Conservation (phyloP, 2,797 vertebrate species). For the Corythornis leucogaster region DNA sequence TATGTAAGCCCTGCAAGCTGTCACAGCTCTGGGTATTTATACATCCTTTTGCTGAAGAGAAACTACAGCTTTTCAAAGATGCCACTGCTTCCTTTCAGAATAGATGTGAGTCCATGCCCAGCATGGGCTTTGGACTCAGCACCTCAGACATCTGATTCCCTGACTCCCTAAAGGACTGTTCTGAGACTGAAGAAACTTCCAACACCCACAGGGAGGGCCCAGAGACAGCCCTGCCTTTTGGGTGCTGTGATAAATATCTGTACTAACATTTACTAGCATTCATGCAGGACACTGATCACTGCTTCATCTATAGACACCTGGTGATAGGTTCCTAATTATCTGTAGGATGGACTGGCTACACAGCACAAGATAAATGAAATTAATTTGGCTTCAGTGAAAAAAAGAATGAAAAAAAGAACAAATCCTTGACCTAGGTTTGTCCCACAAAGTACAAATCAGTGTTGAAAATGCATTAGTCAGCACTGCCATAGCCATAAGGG, state of each 20-base stretch:
- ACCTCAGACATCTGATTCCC: neutral
- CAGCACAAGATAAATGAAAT: neutral
- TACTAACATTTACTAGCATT: neutral
- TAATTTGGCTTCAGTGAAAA: neutral
- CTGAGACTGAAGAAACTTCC: neutral
- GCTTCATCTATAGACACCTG: neutral
- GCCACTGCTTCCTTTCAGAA: neutral
- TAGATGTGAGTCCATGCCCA: neutral
- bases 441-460: neutral
- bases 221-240: neutral
- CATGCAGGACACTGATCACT: neutral
- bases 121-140: neutral
- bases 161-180: neutral
- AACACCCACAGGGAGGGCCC: neutral
- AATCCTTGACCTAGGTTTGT: neutral
- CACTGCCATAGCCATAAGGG: neutral
- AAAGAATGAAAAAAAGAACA: neutral
- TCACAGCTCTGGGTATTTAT: neutral
- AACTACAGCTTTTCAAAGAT: neutral
- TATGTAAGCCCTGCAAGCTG: neutral
- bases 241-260: neutral
- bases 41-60: neutral
- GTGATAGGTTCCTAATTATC: neutral
- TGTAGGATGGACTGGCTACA: neutral
- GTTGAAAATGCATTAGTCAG: neutral